Evolutionary conservation across 2,797 vertebrate species (phyloP).

Genomic region (Buceros bicornis): DNA sequence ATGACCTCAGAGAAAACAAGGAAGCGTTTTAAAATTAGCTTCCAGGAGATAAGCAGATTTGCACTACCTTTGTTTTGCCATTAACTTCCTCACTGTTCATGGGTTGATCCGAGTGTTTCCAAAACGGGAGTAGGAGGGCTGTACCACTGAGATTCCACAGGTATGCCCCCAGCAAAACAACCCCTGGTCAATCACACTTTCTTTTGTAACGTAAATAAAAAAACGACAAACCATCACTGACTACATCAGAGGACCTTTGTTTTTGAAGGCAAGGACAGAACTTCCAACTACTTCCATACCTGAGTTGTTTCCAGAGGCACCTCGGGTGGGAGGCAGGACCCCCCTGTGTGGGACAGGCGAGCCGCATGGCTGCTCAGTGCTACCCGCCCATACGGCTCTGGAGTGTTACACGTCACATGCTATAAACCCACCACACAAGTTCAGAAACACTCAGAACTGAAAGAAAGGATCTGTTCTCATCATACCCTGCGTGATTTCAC

Average conservation of each 20-base stretch:
- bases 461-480: neutral
- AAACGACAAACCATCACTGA: too few species aligned
- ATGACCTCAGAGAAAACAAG: neutral
- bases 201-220: neutral
- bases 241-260: too few species aligned
- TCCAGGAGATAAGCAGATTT: neutral
- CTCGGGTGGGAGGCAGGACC: too few species aligned
- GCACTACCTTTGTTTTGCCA: neutral
- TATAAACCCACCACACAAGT: neutral
- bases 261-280: too few species aligned
- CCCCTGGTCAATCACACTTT: neutral
- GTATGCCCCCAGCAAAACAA: neutral
- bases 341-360: too few species aligned
- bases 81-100: neutral
- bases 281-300: too few species aligned
- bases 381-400: too few species aligned
- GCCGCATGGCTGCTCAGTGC: too few species aligned
- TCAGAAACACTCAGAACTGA: neutral
- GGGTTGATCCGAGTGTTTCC: neutral
- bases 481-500: fast-evolving
- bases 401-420: fast-evolving
- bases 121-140: neutral
- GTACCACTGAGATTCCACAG: fast-evolving
- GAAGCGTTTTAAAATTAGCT: neutral
- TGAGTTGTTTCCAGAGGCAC: too few species aligned